Evolutionary conservation across 2,797 vertebrate genomes (phyloP).

Genomic region (Gouania willdenowi): DNA sequence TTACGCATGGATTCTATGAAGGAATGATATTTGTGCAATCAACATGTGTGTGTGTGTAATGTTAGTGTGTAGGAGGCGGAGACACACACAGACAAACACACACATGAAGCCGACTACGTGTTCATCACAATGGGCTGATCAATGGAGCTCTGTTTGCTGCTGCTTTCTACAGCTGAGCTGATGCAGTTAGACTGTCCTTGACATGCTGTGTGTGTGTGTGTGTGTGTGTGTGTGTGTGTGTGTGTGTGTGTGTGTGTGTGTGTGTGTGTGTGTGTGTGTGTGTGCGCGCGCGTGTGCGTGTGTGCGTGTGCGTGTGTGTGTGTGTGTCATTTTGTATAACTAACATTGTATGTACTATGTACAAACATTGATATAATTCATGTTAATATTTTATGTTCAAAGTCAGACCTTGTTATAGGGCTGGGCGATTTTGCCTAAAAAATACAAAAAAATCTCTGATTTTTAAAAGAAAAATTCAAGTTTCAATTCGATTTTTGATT

Average conservation of each 20-base stretch:
- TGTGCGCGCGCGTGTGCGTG: slow-evolving; percentile 7
- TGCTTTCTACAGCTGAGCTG: slow-evolving; percentile 1
- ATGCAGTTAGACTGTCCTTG: slow-evolving; percentile 55
- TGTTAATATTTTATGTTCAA: too few species aligned
- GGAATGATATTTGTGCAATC: slow-evolving; percentile 18
- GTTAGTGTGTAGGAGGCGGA: slow-evolving; percentile 18
- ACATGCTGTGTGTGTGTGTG: slow-evolving; percentile 44
- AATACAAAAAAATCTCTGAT: too few species aligned
- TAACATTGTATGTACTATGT: too few species aligned
- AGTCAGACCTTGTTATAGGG: too few species aligned
- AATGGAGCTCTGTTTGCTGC: background rate
- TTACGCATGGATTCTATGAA: background rate
- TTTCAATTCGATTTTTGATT: too few species aligned
- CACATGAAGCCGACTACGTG: too few species aligned
- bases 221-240: slow-evolving; percentile 2
- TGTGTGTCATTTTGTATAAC: background rate
- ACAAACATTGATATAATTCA: too few species aligned
- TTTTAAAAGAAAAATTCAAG: too few species aligned
- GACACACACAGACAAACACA: slow-evolving; percentile 25
- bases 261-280: slow-evolving; percentile 1
- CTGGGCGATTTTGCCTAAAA: too few species aligned
- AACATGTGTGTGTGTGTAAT: slow-evolving; percentile 53
- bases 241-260: background rate
- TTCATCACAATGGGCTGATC: slow-evolving; percentile 25
- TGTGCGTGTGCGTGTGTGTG: background rate